Evolutionary conservation across 2,113 vertebrate species (phyloP), one percentile per base, ranked within the genome.

Genomic region (Xiphophorus hellerii): DNA sequence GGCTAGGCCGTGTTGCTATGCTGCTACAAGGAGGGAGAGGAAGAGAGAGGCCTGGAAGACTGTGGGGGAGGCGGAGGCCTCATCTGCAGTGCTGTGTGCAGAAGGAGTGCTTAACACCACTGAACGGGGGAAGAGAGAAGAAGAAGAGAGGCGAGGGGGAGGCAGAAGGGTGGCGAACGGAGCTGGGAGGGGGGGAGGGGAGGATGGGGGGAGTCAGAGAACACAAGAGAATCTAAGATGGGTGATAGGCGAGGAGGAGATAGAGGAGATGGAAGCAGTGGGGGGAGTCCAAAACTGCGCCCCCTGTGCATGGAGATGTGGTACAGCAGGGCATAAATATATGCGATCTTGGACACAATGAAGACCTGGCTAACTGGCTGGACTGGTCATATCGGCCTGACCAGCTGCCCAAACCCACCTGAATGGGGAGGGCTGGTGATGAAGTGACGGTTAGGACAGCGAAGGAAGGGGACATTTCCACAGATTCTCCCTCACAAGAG

Each of bases 31-130:
- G 88, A 84, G 72, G 1, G 82, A 69, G 73, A 69, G 79, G 71
- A 77, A 61, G 71, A 51, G 86, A 71, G 81, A 85, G 90, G 90
- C 87, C 90, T 87, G 80, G 73, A 68, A 83, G 84, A 83, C 77
- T 92, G 90, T 81, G 89, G 88, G 87, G 91, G 88, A 89, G 88
- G 85, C 78, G 65, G 76, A 91, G 91, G 91, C 90, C 91, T 92
- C 90, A 89, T 89, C 92, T 85, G 87, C 90, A 93, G 92, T 93
- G 88, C 82, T 93, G 92, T 89, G 84, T 88, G 92, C 90, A 92
- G 86, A 91, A 90, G 89, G 88, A 87, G 85, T 71, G 70, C 71
- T 84, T 76, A 88, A 83, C 82, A 84, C 71, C 78, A 84, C 84
- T 80, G 48, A 77, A 68, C 39, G 66, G 22, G 77, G 60, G 35